Percentiles rank a stretch among this genome's conserved stretches.
Conservation (phyloP, 64 coral and sea anemone genomes). For the Platygyra sinensis region DNA sequence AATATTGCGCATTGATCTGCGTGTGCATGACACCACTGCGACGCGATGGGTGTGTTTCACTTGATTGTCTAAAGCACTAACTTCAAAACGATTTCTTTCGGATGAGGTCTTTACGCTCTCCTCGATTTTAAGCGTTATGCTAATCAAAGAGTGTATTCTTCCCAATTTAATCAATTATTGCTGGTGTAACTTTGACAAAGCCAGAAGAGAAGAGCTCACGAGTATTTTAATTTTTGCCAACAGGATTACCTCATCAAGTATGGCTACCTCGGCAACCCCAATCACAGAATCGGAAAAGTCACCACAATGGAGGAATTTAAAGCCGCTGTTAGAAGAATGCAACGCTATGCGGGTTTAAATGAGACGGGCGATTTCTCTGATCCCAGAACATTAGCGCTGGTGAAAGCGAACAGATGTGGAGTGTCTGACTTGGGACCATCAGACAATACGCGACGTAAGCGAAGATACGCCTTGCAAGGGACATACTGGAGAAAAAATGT, state of each 20-base stretch:
- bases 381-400: slow-evolving; percentile 29
- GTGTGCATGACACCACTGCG: too few relatives aligned
- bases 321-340: slow-evolving; percentile 53
- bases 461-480: slow-evolving; percentile 73
- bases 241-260: slow-evolving; percentile 69
- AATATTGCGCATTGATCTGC: too few relatives aligned
- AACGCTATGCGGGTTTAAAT: slow-evolving; percentile 60
- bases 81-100: too few relatives aligned
- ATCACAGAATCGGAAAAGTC: slow-evolving; percentile 47
- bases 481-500: slow-evolving; percentile 66
- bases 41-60: too few relatives aligned
- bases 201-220: too few relatives aligned
- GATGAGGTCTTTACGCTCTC: too few relatives aligned
- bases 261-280: slow-evolving; percentile 55
- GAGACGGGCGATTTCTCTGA: slow-evolving; percentile 60
- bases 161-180: not conserved
- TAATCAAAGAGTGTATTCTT: too few relatives aligned
- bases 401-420: slow-evolving; percentile 60
- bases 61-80: too few relatives aligned
- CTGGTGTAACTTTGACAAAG: not conserved
- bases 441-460: slow-evolving; percentile 60
- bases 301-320: slow-evolving; percentile 16
- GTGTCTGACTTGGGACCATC: slow-evolving; percentile 62
- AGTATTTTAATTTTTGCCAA: not conserved
- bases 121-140: too few relatives aligned